phyloP scores from a whole-genome alignment of 2,888 invertebrate genomes.

The Cheilosia grossa region DNA sequence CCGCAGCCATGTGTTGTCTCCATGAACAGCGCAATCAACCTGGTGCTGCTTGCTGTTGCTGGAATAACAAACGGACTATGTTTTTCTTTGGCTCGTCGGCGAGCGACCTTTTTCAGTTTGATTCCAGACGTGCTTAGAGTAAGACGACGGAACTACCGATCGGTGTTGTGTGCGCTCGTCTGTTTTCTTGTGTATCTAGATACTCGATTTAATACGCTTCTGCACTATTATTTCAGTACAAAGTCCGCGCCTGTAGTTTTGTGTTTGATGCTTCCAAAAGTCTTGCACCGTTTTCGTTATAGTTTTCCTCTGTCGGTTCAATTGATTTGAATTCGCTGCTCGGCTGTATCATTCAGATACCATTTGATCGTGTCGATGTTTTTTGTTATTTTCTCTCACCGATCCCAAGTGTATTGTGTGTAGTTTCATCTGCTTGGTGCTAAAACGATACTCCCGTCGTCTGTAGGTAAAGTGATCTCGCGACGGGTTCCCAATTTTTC shows the following conservation, averaged over 20 bases:
- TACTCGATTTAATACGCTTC: constrained; percentile 59
- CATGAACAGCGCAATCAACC: constrained; percentile 34
- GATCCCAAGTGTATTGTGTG: constrained; percentile 20
- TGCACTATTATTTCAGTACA: constrained; percentile 41
- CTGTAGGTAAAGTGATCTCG: constrained; percentile 20
- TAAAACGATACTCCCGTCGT: constrained; percentile 30
- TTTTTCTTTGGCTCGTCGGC: constrained; percentile 58
- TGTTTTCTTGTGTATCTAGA: constrained; percentile 57
- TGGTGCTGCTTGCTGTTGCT: constrained; percentile 11
- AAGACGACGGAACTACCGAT: constrained; percentile 59
- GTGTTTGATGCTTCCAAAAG: neutral
- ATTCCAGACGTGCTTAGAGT: constrained; percentile 74
- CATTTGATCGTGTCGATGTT: constrained; percentile 35
- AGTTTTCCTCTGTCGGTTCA: constrained; percentile 11
- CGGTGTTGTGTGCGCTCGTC: constrained; percentile 36
- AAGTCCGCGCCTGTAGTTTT: constrained; percentile 20
- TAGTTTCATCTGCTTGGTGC: constrained; percentile 12
- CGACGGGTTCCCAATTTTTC: constrained; percentile 46
- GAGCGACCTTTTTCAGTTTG: constrained; percentile 72
- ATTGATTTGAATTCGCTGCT: constrained; percentile 38
- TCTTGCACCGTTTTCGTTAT: constrained; percentile 40
- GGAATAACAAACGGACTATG: constrained; percentile 36
- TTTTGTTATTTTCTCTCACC: constrained; percentile 31
- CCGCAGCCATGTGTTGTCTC: constrained; percentile 45
- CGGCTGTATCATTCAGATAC: constrained; percentile 43